Percentiles rank a stretch among this genome's conserved stretches.
Evolutionary conservation across 2,888 invertebrate genomes (phyloP).

Genomic region (Rugalucina vietnamica): DNA sequence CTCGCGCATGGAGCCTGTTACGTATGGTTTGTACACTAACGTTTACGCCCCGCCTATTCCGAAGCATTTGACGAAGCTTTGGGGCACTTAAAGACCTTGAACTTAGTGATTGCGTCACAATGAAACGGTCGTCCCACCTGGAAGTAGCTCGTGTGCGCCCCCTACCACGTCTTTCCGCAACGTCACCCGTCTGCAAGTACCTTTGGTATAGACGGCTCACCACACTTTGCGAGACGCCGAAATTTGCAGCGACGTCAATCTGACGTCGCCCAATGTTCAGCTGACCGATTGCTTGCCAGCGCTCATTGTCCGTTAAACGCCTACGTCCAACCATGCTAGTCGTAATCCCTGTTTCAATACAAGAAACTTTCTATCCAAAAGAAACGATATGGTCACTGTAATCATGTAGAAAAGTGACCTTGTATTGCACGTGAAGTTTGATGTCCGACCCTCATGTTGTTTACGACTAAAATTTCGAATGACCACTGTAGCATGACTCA

Average conservation of each 20-base stretch:
- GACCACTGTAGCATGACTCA: background rate
- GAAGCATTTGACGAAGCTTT: background rate
- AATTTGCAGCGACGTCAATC: background rate
- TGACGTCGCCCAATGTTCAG: constrained; percentile 6
- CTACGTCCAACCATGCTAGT: background rate
- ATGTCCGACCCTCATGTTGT: background rate
- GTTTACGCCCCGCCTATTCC: background rate
- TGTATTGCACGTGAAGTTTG: background rate
- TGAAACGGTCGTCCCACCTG: background rate
- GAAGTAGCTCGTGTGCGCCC: background rate
- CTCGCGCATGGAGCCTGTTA: background rate
- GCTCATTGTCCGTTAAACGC: constrained; percentile 14
- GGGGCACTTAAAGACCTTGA: background rate
- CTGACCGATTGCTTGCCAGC: constrained; percentile 3
- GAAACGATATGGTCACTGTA: background rate
- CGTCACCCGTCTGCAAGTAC: constrained; percentile 1
- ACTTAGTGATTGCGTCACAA: background rate
- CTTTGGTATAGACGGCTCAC: constrained; percentile 6
- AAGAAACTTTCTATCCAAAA: background rate
- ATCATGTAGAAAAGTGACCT: background rate
- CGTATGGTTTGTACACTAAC: background rate
- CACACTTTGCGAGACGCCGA: constrained; percentile 15
- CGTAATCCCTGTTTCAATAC: background rate
- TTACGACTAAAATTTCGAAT: background rate
- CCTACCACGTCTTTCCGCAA: background rate